phyloP scores from a whole-genome alignment of 2,888 invertebrate genomes.

The Philereme vetulata region DNA sequence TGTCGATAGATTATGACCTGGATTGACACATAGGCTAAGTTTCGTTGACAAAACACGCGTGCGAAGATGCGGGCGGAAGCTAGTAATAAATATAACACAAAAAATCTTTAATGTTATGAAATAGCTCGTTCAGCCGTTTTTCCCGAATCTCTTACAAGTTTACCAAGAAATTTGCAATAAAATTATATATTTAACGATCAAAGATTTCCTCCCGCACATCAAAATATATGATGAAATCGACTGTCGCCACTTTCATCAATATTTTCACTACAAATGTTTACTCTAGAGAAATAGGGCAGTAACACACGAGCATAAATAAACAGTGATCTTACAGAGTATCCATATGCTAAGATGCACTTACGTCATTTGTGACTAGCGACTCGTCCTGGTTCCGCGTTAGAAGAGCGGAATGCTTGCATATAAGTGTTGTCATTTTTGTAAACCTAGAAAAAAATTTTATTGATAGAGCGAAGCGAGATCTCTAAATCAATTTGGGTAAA shows the following conservation, averaged over 20 bases:
- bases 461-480: too few relatives aligned
- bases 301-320: constrained; percentile 42
- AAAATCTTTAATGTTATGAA: too few relatives aligned
- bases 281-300: constrained; percentile 38
- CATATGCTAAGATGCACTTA: constrained; percentile 41
- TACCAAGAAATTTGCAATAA: constrained; percentile 19
- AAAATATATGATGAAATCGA: constrained; percentile 24
- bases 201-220: constrained; percentile 25
- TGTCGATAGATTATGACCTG: too few relatives aligned
- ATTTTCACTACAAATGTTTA: constrained; percentile 34
- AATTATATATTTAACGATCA: constrained; percentile 25
- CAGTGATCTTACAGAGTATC: constrained; percentile 25
- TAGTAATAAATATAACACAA: too few relatives aligned
- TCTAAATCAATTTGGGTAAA: too few relatives aligned
- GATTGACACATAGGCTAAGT: too few relatives aligned
- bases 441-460: constrained; percentile 7
- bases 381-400: constrained; percentile 20
- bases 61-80: too few relatives aligned
- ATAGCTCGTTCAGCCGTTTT: too few relatives aligned
- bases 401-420: constrained; percentile 9
- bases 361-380: constrained; percentile 36
- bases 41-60: too few relatives aligned
- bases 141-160: constrained; percentile 5
- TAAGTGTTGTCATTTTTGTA: background rate
- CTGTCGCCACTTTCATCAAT: constrained; percentile 36